Evolutionary conservation across 2,888 invertebrate genomes (phyloP), one percentile per base, ranked within the genome.

Genomic region (Psylliodes chrysocephalus): DNA sequence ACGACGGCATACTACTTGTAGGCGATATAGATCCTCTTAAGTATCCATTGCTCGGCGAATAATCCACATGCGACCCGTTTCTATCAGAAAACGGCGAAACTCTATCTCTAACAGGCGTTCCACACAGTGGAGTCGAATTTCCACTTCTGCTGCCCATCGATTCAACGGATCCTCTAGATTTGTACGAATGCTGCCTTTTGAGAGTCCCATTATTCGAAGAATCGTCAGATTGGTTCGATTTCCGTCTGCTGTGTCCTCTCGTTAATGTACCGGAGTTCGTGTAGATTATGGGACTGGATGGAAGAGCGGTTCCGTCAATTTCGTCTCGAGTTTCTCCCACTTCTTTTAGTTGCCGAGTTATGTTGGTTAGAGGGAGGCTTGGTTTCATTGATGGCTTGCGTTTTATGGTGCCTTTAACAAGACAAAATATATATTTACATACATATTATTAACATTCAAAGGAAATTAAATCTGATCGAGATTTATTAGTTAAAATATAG

Each of bases 321-420:
- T 85, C 85, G 68, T 86, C 86, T 61, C 86, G 83, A 1, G 90
- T 91, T 77, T 94, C 93, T 1, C 91, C 93, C 75, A 92, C 94
- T 80, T 95, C 94, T 77, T 95, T 95, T 62, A 96, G 84, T 77
- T 94, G 94, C 10, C 96, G 86, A 1, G 95, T 95, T 83, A 95
- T 95, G 78, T 93, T 92, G 1, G 96, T 96, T 68, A 95, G 81
- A 0, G 95, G 96, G 51, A 96, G 87, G 82, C 94, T 95, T 5
- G 95, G 95, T 80, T 93, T 93, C 91, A 94, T 92, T 14, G 94
- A 93, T 0, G 96, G 96, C 79, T 96, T 96, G 46, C 96, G 87
- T 80, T 96, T 96, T 64, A 96, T 95, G 28, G 96, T 96, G 28
- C 92, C 92, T 82, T n/a, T n/a, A n/a, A n/a, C n/a, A n/a, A n/a